Base-by-base conservation (phyloP, 35 echinoderm and acorn worm species). In the Eucidaris tribuloides region DNA sequence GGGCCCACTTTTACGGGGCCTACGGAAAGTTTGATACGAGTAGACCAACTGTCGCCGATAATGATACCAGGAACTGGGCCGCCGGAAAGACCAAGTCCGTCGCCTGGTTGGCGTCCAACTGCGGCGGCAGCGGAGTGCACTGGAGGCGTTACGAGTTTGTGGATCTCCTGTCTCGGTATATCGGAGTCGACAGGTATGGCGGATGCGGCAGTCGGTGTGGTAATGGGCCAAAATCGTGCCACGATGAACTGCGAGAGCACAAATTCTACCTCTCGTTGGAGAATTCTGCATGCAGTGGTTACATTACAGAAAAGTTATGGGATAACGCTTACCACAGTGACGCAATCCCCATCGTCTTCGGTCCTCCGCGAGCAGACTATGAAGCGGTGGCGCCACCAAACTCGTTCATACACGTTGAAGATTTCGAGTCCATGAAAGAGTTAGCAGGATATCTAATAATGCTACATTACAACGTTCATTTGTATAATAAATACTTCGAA, bases 261-360 rank as follows among this genome's bases (percentile, higher is more conserved):
- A 88, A 88, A 33, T 88, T 88, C 59, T 88, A 46, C 68, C 61
- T 88, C 20, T 81, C 86, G n/a, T 66, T 88, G 60, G 86, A 88
- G 54, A 88, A 88, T 65, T 58, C 48, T 36, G 79, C 54, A 25
- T 88, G 86, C 66, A 63, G 68, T 3, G 86, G 81, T 37, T 88
- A 88, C 59, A 48, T 88, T 23, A 88, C 77, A 5, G 86, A 88
- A 78, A 88, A 80, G 56, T 28, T 88, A 1, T 88, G 86, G 86
- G 83, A 89, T 34, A 81, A 88, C 58, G 33, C 77, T 9, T 82
- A 52, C 2, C 46, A 15, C 3, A 62, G 44, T 35, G 78, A 63
- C 33, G 42, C 58, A 43, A 63, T 88, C 20, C 86, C 86, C 20
- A n/a, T n/a, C n/a, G n/a, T n/a, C n/a, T n/a, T n/a, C n/a, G n/a